phyloP scores from a whole-genome alignment of 2,113 vertebrate genomes.

The Seriola aureovittata region DNA sequence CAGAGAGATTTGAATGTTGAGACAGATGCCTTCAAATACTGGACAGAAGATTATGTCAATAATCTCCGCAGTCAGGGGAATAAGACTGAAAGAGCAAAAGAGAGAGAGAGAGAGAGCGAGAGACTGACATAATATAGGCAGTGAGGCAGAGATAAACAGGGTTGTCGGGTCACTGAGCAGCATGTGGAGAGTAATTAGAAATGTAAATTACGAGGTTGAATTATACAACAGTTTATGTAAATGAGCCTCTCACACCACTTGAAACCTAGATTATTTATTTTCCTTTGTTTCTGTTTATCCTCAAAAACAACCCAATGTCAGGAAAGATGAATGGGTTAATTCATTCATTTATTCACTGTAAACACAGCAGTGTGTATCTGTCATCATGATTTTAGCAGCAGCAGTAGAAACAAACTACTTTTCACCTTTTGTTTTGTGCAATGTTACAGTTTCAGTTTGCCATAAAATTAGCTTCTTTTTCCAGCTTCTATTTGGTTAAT shows the following conservation, averaged over 20 bases:
- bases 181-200: slow-evolving; percentile 59
- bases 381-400: neutral
- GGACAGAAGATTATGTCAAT: slow-evolving; percentile 76
- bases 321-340: neutral
- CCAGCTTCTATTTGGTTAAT: no score
- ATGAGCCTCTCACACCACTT: neutral
- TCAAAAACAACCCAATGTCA: neutral
- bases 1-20: slow-evolving; percentile 59
- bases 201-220: slow-evolving; percentile 42
- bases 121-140: slow-evolving; percentile 43
- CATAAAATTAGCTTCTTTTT: neutral
- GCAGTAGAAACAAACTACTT: neutral
- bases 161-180: slow-evolving; percentile 7
- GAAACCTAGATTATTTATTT: neutral
- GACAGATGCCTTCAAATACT: slow-evolving; percentile 77
- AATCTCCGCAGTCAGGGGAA: slow-evolving; percentile 75
- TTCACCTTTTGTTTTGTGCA: neutral
- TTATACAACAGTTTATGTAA: slow-evolving; percentile 53
- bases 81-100: slow-evolving; percentile 14
- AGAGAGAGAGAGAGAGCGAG: slow-evolving; percentile 14
- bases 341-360: neutral
- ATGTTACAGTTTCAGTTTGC: no score
- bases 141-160: slow-evolving; percentile 35
- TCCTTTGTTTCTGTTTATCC: neutral
- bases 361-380: neutral